Conservation (phyloP, 2,113 vertebrate genomes). For the Crotalus helleri region DNA sequence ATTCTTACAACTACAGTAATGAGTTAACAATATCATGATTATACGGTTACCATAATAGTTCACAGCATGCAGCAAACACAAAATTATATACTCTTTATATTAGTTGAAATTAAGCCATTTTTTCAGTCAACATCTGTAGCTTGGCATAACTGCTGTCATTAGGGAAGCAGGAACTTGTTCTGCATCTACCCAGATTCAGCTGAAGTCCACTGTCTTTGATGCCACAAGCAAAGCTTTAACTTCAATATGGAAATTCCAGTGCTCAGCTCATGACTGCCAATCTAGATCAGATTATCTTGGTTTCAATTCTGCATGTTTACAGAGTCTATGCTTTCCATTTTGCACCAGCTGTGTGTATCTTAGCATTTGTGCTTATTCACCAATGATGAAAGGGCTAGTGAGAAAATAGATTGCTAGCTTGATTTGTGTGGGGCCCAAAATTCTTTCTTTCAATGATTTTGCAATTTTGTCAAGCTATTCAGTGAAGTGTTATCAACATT, state of each 20-base stretch:
- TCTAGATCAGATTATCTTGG: conserved; percentile 17
- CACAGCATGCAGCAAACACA: background rate
- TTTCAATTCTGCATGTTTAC: conserved; percentile 28
- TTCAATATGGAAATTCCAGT: conserved; percentile 22
- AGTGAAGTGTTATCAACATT: conserved; percentile 25
- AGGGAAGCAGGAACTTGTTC: background rate
- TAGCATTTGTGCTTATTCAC: conserved; percentile 33
- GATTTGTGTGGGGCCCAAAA: conserved; percentile 11
- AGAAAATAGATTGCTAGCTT: conserved; percentile 18
- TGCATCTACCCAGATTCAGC: conserved; percentile 13
- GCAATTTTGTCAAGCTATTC: conserved; percentile 33
- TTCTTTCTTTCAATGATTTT: conserved; percentile 11
- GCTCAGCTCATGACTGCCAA: conserved; percentile 13
- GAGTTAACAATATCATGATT: conserved; percentile 16
- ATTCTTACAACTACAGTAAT: background rate
- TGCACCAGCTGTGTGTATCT: conserved; percentile 30
- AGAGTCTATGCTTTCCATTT: conserved; percentile 20
- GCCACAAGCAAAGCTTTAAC: background rate
- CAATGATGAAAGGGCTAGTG: conserved; percentile 31
- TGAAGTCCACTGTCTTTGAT: conserved; percentile 16
- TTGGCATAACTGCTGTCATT: conserved; percentile 4
- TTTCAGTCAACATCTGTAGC: conserved; percentile 5
- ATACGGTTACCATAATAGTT: conserved; percentile 3
- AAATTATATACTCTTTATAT: conserved; percentile 7
- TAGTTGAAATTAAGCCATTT: background rate